phyloP scores from a whole-genome alignment of 2,888 invertebrate species.

The Lordiphosa fenestrarum region DNA sequence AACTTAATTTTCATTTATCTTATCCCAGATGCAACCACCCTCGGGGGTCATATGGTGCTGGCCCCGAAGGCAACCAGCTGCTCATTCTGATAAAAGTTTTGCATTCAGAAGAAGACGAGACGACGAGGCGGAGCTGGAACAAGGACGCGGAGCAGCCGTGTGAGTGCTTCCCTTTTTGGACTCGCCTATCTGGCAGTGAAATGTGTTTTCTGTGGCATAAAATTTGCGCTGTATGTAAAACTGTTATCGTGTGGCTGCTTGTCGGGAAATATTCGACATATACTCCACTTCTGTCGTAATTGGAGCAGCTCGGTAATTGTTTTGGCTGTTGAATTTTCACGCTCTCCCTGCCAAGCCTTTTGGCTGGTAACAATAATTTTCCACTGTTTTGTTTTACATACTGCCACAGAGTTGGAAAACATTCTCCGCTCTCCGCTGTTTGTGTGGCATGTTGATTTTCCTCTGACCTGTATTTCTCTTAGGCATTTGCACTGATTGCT shows the following conservation, averaged over 20 bases:
- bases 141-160: slow-evolving; percentile 1
- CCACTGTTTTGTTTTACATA: slow-evolving; percentile 47
- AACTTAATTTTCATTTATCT: slow-evolving; percentile 68
- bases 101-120: background rate
- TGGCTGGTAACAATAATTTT: slow-evolving; percentile 36
- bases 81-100: slow-evolving; percentile 31
- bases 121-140: background rate
- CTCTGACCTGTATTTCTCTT: slow-evolving; percentile 52
- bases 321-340: slow-evolving; percentile 59
- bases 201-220: slow-evolving; percentile 22
- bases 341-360: slow-evolving; percentile 5
- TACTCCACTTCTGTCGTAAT: slow-evolving; percentile 45
- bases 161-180: slow-evolving; percentile 10
- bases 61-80: slow-evolving; percentile 27
- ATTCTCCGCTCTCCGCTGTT: slow-evolving; percentile 26
- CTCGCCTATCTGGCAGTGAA: slow-evolving; percentile 5
- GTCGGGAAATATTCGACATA: slow-evolving; percentile 41
- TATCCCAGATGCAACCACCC: slow-evolving; percentile 48
- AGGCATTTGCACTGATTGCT: slow-evolving; percentile 50
- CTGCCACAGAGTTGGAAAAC: slow-evolving; percentile 7
- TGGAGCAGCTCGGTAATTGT: slow-evolving; percentile 67
- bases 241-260: slow-evolving; percentile 63
- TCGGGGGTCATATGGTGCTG: slow-evolving; percentile 55
- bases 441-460: slow-evolving; percentile 33
- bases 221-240: slow-evolving; percentile 68